Conservation (phyloP, 2,888 invertebrate genomes). For the Hirtodrosophila duncani region DNA sequence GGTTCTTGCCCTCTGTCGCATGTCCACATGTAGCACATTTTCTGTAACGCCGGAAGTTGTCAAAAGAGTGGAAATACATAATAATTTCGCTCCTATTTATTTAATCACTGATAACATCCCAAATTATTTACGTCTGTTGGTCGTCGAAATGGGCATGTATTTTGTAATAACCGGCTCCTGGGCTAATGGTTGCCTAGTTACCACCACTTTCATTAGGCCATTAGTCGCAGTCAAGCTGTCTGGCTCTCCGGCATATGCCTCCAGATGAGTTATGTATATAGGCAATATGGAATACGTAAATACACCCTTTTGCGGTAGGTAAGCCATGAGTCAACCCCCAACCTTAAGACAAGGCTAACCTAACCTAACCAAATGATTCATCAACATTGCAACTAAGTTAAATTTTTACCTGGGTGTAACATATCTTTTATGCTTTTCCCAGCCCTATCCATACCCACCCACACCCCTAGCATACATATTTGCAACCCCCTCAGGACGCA, state of each 20-base stretch:
- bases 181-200: constrained; percentile 10
- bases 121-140: constrained; percentile 15
- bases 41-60: constrained; percentile 29
- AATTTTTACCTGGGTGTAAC: constrained; percentile 30
- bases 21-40: constrained; percentile 16
- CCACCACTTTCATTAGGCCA: constrained; percentile 8
- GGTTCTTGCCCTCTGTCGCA: constrained; percentile 8
- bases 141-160: background rate
- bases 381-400: constrained; percentile 29
- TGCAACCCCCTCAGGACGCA: too few species aligned
- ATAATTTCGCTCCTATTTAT: too few species aligned
- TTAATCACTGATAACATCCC: constrained; percentile 6
- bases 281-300: too few species aligned
- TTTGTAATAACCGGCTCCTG: background rate
- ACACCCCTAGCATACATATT: background rate
- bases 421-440: constrained; percentile 26
- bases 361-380: constrained; percentile 53
- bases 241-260: constrained; percentile 21
- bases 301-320: constrained; percentile 21
- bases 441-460: background rate
- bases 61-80: too few species aligned
- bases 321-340: constrained; percentile 35
- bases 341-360: constrained; percentile 23
- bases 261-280: constrained; percentile 30
- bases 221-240: constrained; percentile 47